Conservation (phyloP, 2,797 vertebrate species). For the Mormyrops boulengeri region DNA sequence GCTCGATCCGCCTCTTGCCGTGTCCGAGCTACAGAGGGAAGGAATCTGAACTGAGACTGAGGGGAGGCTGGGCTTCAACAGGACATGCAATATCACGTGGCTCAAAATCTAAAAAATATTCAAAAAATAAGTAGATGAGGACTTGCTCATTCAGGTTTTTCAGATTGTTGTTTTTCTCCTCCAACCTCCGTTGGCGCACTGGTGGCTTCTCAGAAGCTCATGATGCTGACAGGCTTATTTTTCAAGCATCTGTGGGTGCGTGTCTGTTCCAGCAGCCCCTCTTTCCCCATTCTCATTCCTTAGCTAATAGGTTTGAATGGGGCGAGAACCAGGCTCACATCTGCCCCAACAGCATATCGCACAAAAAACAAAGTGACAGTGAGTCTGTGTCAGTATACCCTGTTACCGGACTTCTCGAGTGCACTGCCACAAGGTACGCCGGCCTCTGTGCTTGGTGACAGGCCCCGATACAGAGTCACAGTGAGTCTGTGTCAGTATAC, state of each 20-base stretch:
- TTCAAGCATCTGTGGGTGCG: slow-evolving; percentile 62
- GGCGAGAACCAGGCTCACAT: slow-evolving; percentile 72
- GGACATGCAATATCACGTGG: slow-evolving; percentile 33
- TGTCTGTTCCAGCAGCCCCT: neutral
- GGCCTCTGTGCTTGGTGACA: slow-evolving; percentile 54
- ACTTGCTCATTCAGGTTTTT: neutral
- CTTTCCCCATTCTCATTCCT: neutral
- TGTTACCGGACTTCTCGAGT: too few species aligned
- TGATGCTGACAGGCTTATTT: slow-evolving; percentile 59
- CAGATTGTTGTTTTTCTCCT: neutral
- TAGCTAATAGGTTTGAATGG: slow-evolving; percentile 61
- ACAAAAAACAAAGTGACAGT: slow-evolving; percentile 56
- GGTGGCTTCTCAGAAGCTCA: neutral
- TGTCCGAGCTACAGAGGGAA: slow-evolving; percentile 58
- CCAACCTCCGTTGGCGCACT: neutral
- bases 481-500: slow-evolving; percentile 62
- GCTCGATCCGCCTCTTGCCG: slow-evolving; percentile 57
- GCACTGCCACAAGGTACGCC: slow-evolving; percentile 61
- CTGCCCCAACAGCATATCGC: slow-evolving; percentile 35
- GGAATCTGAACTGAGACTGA: slow-evolving; percentile 29
- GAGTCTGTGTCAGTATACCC: slow-evolving; percentile 46
- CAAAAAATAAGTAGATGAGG: neutral
- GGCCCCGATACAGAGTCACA: slow-evolving; percentile 46
- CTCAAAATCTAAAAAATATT: neutral
- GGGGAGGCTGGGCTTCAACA: slow-evolving; percentile 43